phyloP scores from a whole-genome alignment of 1,140 invertebrate genomes.

The Leguminivora glycinivorella region DNA sequence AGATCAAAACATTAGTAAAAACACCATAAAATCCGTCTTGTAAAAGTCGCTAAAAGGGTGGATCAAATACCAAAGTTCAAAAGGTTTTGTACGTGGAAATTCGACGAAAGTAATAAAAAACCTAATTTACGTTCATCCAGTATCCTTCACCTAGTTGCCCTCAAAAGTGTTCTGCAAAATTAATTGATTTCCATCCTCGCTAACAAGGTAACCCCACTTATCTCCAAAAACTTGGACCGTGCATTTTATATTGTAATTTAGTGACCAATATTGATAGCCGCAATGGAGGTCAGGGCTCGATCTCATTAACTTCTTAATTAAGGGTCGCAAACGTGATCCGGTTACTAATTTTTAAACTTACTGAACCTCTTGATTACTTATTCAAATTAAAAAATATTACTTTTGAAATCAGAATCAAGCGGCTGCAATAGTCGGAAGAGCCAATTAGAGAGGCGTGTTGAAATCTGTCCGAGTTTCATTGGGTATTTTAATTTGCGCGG shows the following conservation, averaged over 20 bases:
- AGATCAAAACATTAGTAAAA: background rate
- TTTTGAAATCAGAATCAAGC: constrained; percentile 29
- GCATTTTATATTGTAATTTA: constrained; percentile 59
- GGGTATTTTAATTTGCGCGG: constrained; percentile 56
- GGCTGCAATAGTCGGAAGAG: constrained; percentile 36
- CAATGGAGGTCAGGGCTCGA: constrained; percentile 54
- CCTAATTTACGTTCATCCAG: background rate
- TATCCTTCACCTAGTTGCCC: constrained; percentile 19
- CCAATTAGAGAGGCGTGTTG: constrained; percentile 58
- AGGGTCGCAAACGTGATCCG: constrained; percentile 58
- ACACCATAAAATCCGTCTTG: background rate
- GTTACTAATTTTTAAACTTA: constrained; percentile 51
- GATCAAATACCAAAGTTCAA: background rate
- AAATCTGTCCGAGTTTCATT: constrained; percentile 50
- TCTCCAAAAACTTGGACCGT: constrained; percentile 34
- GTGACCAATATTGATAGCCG: constrained; percentile 56
- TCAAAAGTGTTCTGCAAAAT: constrained; percentile 35
- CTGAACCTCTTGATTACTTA: constrained; percentile 37
- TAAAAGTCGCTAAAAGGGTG: background rate
- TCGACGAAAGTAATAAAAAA: background rate
- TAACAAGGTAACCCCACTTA: constrained; percentile 42
- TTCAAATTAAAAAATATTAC: constrained; percentile 32
- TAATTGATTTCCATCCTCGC: constrained; percentile 44
- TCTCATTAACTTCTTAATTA: constrained; percentile 76
- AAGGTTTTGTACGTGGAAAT: background rate